phyloP scores from a whole-genome alignment of 2,113 vertebrate species.

The Xyrauchen texanus region DNA sequence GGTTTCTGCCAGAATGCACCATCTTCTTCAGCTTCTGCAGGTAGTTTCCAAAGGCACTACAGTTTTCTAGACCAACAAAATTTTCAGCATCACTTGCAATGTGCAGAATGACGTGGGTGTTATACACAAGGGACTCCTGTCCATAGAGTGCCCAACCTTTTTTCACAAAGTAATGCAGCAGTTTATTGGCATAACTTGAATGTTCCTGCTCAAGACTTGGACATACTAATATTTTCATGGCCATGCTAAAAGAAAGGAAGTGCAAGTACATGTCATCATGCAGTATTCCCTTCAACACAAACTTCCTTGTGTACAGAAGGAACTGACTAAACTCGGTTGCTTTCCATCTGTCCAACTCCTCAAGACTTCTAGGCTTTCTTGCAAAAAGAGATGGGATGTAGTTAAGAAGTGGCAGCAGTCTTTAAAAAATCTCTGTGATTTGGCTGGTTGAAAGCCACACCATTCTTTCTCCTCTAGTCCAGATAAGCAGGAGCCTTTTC shows the following conservation, averaged over 20 bases:
- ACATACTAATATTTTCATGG: background rate
- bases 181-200: background rate
- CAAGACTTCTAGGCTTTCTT: background rate
- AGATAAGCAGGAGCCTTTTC: background rate
- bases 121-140: background rate
- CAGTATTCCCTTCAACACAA: background rate
- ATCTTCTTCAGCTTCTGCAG: background rate
- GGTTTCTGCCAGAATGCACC: background rate
- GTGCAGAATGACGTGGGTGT: background rate
- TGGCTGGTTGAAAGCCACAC: background rate
- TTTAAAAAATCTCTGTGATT: background rate
- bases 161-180: background rate
- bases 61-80: background rate
- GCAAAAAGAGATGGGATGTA: background rate
- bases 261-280: background rate
- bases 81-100: background rate
- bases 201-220: background rate
- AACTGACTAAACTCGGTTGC: background rate
- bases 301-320: background rate
- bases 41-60: background rate
- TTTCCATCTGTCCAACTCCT: background rate
- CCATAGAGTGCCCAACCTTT: background rate
- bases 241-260: background rate
- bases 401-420: background rate
- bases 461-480: background rate